Base-by-base conservation (phyloP, 2,888 invertebrate species). In the Cerceris rybyensis region DNA sequence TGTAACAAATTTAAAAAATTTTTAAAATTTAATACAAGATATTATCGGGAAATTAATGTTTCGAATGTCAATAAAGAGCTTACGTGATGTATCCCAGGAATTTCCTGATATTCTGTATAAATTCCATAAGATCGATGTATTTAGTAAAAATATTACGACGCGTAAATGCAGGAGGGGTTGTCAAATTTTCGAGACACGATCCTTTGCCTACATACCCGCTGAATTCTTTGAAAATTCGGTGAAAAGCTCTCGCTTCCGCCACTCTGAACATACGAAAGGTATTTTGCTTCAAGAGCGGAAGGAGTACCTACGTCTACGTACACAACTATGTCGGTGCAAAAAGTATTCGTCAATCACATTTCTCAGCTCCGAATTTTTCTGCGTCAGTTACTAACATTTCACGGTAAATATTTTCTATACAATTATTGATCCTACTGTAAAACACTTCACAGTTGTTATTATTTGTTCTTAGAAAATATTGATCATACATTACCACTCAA, bases 141-240 rank as follows among this genome's bases (percentile, higher is more conserved):
- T 46, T 46, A 28, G 46, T 46, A 8, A 46, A 11, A 46, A 46
- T 11, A 8, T 11, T 46, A 46, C 13, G 7, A 2, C 14, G 52
- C n/a, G 13, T 14, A 14, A 14, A n/a, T 7, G 14, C n/a, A 7
- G 13, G 14, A 14, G 52, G 14, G 14, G 14, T 52, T 52, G 9
- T 13, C 13, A 52, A 52, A 52, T 7, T n/a, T 52, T 14, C 14
- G 46, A 1, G 13, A 1, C 14, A 13, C 13, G 52, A 0, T n/a
- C n/a, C 14, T 52, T 7, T 52, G 9, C 14, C 52, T 52, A 14
- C 52, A 52, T 14, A 52, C 52, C 52, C 1, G 7, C 52, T n/a
- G 14, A 52, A 59, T 59, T 59, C 16, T 42, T n/a, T 42, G 59
- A n/a, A 59, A 59, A 59, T 59, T 41, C 13, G 1, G 13, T 9